Percentiles rank a stretch among this genome's conserved stretches.
phyloP scores from a whole-genome alignment of 2,888 invertebrate species.

The Colletes collaris region DNA sequence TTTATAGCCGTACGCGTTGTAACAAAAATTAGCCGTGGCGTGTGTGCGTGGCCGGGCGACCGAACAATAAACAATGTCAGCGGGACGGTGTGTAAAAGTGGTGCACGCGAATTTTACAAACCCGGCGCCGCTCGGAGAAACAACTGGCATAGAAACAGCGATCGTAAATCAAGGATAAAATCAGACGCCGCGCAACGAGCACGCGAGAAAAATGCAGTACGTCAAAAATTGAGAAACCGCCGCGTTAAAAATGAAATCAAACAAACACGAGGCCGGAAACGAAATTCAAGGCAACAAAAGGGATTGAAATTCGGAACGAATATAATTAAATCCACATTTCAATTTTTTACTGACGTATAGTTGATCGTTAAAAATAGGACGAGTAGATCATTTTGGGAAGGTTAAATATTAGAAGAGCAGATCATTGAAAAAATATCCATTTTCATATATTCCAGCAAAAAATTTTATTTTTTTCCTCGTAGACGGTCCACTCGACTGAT shows the following conservation, averaged over 20 bases:
- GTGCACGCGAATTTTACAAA: constrained; percentile 38
- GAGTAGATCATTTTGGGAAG: too few species aligned
- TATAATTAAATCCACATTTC: too few species aligned
- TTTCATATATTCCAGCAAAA: too few species aligned
- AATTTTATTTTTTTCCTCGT: too few species aligned
- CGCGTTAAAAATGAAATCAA: neutral
- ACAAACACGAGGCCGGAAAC: neutral
- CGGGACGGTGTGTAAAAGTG: constrained; percentile 39
- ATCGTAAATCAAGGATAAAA: constrained; percentile 38
- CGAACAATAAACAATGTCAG: constrained; percentile 58
- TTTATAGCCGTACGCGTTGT: constrained; percentile 34
- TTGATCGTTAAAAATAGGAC: too few species aligned
- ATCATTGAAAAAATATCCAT: too few species aligned
- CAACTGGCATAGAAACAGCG: constrained; percentile 10
- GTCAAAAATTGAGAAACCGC: constrained; percentile 6
- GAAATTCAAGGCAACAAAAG: neutral
- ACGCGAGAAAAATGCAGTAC: neutral
- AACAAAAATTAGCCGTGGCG: constrained; percentile 55
- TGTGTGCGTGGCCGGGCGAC: constrained; percentile 22
- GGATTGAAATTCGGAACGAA: neutral
- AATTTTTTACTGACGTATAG: too few species aligned
- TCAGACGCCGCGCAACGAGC: neutral
- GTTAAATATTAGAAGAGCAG: too few species aligned
- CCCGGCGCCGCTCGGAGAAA: constrained; percentile 6
- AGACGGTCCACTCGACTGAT: too few species aligned